phyloP scores from a whole-genome alignment of 1,140 invertebrate genomes.

The Drosophila saltans region DNA sequence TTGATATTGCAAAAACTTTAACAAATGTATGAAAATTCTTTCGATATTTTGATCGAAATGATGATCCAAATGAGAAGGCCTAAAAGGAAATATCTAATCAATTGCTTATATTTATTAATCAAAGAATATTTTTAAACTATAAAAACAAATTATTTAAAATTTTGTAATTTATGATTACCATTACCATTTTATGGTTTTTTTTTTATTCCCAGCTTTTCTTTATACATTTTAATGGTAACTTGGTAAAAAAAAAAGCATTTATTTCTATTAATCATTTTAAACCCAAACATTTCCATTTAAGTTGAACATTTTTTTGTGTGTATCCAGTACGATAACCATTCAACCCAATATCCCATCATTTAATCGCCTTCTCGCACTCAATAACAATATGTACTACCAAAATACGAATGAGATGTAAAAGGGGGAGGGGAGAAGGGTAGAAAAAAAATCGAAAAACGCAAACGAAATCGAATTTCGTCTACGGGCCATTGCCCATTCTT shows the following conservation, averaged over 20 bases:
- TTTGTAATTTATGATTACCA: too few relatives aligned
- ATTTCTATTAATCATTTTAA: conserved; percentile 2
- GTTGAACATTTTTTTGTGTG: neutral
- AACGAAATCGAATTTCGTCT: conserved; percentile 69
- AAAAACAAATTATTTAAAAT: too few relatives aligned
- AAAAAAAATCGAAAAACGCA: conserved; percentile 20
- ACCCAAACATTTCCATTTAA: conserved; percentile 7
- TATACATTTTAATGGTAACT: neutral
- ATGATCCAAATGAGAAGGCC: too few relatives aligned
- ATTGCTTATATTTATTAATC: too few relatives aligned
- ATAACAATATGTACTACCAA: conserved; percentile 41
- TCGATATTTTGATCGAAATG: too few relatives aligned
- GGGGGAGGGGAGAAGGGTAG: conserved; percentile 34
- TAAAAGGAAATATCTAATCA: too few relatives aligned
- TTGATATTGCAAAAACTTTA: too few relatives aligned
- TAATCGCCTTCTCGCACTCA: conserved; percentile 20
- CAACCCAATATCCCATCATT: conserved; percentile 10
- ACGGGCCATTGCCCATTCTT: conserved; percentile 43
- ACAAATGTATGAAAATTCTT: too few relatives aligned
- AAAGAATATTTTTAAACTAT: too few relatives aligned
- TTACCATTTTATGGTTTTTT: too few relatives aligned
- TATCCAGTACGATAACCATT: conserved; percentile 10
- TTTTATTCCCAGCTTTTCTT: neutral
- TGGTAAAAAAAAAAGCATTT: neutral
- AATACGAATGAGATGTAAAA: conserved; percentile 21